Base-by-base conservation (phyloP, 2,113 vertebrate species). In the Grallaria varia region DNA sequence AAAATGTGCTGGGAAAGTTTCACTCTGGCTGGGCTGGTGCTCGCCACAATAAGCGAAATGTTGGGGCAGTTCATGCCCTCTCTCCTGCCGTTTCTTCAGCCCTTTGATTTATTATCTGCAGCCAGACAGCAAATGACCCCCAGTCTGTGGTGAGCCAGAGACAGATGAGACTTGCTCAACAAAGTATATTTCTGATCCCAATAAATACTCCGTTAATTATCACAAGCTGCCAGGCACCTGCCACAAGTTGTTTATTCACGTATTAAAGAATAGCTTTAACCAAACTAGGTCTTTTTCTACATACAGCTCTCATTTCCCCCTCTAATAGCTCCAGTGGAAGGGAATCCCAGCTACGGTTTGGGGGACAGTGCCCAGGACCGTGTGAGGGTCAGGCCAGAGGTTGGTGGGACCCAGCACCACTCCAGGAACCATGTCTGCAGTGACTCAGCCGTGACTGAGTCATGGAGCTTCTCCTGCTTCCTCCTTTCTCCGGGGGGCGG, bases 91-190 rank as follows among this genome's bases (percentile, higher is more conserved):
- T 33, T 89, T 69, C 85, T 88, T 18, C 91, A 92, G 91, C 79
- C 75, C 69, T 96, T 84, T 93, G 89, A 96, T 93, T 93, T 95
- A 95, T 89, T 84, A 94, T 89, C 94, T 89, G 90, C 11, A 50
- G 76, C 75, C 39, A 93, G 84, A 52, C 91, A 86, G 87, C 49
- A 79, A 88, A 52, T 56, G 80, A 94, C 81, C 87, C 81, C 88
- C 39, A 63, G 60, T 63, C 60, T 42, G 39, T 42, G 60, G 11
- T 31, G 60, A 63, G 75, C 87, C 83, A 71, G 59, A 78, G 87
- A 63, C 95, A 93, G 58, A 80, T 0, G 37, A 81, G 77, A 47
- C 66, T 79, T n/a, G 86, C 60, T 84, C 84, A 78, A 42, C 69
- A 12, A 25, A 31, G 45, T 11, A 5, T 8, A 39, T 84, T 84